These are phyloP conservation scores for Meloe dianella DNA, from an alignment of 2,888 invertebrate species.

Conservation along the genomic window DNA sequence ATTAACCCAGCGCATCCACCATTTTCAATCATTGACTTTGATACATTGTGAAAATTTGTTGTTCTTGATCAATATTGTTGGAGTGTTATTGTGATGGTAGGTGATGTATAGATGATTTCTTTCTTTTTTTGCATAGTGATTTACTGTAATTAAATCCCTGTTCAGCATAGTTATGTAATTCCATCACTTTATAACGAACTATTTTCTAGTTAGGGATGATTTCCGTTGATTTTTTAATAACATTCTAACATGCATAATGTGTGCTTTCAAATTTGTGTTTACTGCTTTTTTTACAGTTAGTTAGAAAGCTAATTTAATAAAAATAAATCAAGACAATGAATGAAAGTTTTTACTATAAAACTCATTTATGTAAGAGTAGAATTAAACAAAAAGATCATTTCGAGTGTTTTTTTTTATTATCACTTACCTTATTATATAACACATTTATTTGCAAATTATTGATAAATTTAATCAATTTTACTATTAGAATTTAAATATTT, in stretches of 20 bases:
- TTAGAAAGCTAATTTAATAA: background rate
- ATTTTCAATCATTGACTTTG: too few relatives aligned
- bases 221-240: background rate
- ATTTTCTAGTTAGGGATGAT: background rate
- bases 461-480: background rate
- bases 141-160: background rate
- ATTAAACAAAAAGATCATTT: background rate
- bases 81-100: too few relatives aligned
- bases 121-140: background rate
- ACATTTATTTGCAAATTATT: too few relatives aligned
- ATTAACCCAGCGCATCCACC: too few relatives aligned
- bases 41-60: too few relatives aligned
- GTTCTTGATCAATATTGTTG: too few relatives aligned
- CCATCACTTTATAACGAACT: background rate
- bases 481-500: background rate
- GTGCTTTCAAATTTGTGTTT: background rate
- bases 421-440: background rate
- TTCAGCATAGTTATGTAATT: background rate
- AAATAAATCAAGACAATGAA: slow-evolving; percentile 10
- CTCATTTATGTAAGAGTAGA: slow-evolving; percentile 3
- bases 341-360: background rate
- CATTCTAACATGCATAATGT: background rate
- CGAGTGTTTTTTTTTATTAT: background rate
- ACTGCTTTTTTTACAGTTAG: background rate
- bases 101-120: too few relatives aligned